Percentiles rank a stretch among this genome's conserved stretches.
Evolutionary conservation across 2,888 invertebrate genomes (phyloP).

Genomic region (Pseudococcus longispinus): DNA sequence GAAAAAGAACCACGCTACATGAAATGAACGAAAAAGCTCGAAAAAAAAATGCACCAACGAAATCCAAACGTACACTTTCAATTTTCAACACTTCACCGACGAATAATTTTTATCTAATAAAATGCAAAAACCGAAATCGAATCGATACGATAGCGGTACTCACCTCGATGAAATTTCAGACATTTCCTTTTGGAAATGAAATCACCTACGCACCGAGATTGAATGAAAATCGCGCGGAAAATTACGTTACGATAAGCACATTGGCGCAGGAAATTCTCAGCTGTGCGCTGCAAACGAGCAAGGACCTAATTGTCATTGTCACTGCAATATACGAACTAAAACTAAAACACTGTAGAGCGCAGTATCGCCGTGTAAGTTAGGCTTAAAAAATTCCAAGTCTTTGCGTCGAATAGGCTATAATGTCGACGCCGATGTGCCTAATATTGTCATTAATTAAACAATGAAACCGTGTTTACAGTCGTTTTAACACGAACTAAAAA

Average conservation of each 20-base stretch:
- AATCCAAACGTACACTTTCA: too few species aligned
- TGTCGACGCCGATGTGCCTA: slow-evolving; percentile 10
- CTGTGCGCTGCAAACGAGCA: background rate
- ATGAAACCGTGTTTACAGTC: slow-evolving; percentile 20
- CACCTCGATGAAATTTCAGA: background rate
- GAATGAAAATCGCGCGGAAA: background rate
- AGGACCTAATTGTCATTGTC: slow-evolving; percentile 20
- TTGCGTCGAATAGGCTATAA: background rate
- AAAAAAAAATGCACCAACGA: too few species aligned
- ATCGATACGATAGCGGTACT: background rate
- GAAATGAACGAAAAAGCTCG: too few species aligned
- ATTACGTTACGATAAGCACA: background rate
- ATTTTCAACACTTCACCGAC: too few species aligned
- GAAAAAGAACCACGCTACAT: too few species aligned
- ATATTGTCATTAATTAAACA: slow-evolving; percentile 47
- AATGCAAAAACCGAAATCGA: too few species aligned
- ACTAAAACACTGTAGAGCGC: slow-evolving; percentile 18
- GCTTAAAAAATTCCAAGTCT: slow-evolving; percentile 40
- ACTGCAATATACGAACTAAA: background rate
- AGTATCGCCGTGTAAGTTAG: slow-evolving; percentile 1
- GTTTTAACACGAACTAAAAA: background rate
- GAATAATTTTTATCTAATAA: too few species aligned
- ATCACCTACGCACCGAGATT: background rate
- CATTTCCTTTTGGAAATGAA: background rate
- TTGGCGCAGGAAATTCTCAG: background rate